These are phyloP conservation scores for Nasonia vitripennis DNA, from an alignment of 1,140 invertebrate genomes.

Conservation along the genomic window DNA sequence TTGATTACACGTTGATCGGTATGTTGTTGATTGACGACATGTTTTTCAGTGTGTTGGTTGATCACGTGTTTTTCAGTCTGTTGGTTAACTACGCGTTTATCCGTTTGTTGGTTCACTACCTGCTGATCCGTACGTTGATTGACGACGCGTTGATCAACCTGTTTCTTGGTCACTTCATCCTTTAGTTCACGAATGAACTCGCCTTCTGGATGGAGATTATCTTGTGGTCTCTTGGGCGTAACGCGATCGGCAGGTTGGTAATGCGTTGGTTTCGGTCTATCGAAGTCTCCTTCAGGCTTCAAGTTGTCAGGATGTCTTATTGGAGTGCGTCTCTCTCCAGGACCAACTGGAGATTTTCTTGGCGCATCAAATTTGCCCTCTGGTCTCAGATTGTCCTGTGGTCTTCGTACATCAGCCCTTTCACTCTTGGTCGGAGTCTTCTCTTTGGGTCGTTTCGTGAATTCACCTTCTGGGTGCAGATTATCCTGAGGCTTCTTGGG, in stretches of 20 bases:
- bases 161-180: conserved; percentile 74
- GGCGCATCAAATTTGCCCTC: conserved; percentile 73
- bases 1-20: neutral
- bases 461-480: conserved; percentile 73
- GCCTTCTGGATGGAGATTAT: conserved; percentile 75
- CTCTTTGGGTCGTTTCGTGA: conserved; percentile 70
- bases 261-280: conserved; percentile 70
- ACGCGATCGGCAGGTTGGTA: conserved; percentile 64
- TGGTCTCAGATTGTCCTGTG: conserved; percentile 74
- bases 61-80: neutral
- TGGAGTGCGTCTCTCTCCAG: conserved; percentile 61
- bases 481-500: conserved; percentile 68
- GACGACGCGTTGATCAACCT: neutral
- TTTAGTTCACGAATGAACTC: conserved; percentile 72
- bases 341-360: conserved; percentile 60
- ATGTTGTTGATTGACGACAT: neutral
- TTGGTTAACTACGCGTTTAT: neutral
- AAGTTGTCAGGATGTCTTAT: conserved; percentile 75
- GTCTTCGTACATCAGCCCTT: conserved; percentile 64
- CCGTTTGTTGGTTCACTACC: no score
- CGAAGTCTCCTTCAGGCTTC: conserved; percentile 73
- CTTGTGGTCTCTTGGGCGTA: conserved; percentile 68
- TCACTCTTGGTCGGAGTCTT: conserved; percentile 63
- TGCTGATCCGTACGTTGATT: neutral
- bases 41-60: neutral